Conservation (phyloP, 2,113 vertebrate species). For the Dipodomys merriami region DNA sequence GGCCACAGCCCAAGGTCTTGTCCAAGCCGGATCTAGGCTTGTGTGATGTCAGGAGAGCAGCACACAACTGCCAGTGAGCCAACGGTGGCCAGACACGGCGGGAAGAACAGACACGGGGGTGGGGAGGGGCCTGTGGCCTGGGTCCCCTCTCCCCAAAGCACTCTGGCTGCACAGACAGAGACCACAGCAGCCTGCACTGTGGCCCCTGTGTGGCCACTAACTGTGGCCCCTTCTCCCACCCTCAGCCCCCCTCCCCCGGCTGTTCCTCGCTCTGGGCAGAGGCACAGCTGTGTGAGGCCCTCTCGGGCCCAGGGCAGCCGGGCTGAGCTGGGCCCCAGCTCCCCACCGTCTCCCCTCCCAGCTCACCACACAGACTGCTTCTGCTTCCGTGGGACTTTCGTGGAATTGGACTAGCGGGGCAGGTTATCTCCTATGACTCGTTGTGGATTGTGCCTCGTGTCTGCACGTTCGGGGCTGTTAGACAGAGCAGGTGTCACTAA, state of each 20-base stretch:
- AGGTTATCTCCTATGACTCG: not conserved
- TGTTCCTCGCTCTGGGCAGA: not conserved
- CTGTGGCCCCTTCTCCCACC: not conserved
- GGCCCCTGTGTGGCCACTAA: not conserved
- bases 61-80: not conserved
- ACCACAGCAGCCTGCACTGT: rapidly evolving
- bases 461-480: not conserved
- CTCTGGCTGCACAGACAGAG: not conserved
- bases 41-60: rapidly evolving
- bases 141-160: not conserved
- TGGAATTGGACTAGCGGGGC: not conserved
- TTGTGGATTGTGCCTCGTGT: not conserved
- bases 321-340: not conserved
- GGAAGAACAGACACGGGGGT: rapidly evolving
- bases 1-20: no score
- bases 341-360: not conserved
- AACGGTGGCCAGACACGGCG: no score
- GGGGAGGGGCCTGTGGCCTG: not conserved
- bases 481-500: not conserved
- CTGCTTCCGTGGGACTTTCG: not conserved
- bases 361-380: not conserved
- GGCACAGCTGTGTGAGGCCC: not conserved
- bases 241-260: no score
- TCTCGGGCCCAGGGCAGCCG: not conserved
- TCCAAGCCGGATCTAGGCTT: not conserved